Conservation (phyloP, 37 sponge, comb jelly and placozoan genomes). For the Crambe crambe region DNA sequence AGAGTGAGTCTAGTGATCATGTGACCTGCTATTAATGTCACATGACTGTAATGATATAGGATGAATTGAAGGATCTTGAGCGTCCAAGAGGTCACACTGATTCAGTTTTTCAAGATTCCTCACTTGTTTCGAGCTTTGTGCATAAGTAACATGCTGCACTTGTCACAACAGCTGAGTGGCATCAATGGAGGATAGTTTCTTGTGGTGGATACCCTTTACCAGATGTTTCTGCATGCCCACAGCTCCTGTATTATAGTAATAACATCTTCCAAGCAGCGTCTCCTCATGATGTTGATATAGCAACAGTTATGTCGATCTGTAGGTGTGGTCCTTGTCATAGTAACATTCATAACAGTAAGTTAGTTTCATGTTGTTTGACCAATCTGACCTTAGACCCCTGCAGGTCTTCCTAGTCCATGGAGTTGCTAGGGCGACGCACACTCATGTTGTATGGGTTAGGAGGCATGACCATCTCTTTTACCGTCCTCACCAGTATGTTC, state of each 20-base stretch:
- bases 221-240: neutral
- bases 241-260: constrained; percentile 62
- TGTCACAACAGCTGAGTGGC: constrained; percentile 66
- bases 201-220: constrained; percentile 3
- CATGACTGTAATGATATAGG: neutral
- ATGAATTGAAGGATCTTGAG: constrained; percentile 8
- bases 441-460: constrained; percentile 72
- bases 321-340: constrained; percentile 25
- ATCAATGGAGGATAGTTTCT: constrained; percentile 39
- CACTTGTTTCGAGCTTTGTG: constrained; percentile 22
- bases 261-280: constrained; percentile 36
- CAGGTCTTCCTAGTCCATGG: constrained; percentile 63
- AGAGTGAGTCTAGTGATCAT: constrained; percentile 7
- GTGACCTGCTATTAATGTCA: neutral
- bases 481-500: constrained; percentile 51
- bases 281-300: constrained; percentile 29
- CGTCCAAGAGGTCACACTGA: neutral
- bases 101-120: constrained; percentile 17
- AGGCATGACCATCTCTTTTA: constrained; percentile 64
- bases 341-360: constrained; percentile 60
- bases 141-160: constrained; percentile 41
- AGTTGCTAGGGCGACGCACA: constrained; percentile 51
- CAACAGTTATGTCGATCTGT: constrained; percentile 33
- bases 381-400: neutral
- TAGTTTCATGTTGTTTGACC: too few species aligned